These are phyloP conservation scores for Limulus polyphemus DNA, from an alignment of 2,888 invertebrate species.

Conservation along the genomic window DNA sequence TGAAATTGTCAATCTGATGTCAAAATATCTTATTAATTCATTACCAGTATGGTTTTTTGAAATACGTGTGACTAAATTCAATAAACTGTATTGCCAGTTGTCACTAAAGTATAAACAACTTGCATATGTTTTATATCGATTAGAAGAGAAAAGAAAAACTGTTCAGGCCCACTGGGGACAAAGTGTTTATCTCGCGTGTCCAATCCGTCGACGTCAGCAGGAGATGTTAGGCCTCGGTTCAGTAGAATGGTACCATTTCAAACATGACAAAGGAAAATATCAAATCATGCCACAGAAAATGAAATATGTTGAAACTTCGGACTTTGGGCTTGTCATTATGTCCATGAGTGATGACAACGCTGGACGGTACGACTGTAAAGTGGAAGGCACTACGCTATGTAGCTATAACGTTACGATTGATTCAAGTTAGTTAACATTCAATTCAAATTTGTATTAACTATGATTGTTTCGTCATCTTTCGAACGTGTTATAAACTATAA, in stretches of 20 bases:
- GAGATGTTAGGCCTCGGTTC: slow-evolving; percentile 21
- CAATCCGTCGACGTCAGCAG: slow-evolving; percentile 45
- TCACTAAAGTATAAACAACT: too few species aligned
- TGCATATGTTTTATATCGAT: too few species aligned
- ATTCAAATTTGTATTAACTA: too few species aligned
- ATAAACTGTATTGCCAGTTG: too few species aligned
- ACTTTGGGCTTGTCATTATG: slow-evolving; percentile 78
- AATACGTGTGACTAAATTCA: too few species aligned
- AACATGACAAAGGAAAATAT: slow-evolving; percentile 25
- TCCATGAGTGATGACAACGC: slow-evolving; percentile 78
- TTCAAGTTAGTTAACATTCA: slow-evolving; percentile 30
- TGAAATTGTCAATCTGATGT: too few species aligned
- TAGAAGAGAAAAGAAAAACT: slow-evolving; percentile 58
- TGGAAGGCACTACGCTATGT: slow-evolving; percentile 71
- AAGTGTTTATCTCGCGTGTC: slow-evolving; percentile 80
- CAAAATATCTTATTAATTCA: too few species aligned
- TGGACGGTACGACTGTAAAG: slow-evolving; percentile 79
- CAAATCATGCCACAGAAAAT: slow-evolving; percentile 54
- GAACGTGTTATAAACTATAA: too few species aligned
- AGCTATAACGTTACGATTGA: slow-evolving; percentile 91
- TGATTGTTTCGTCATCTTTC: too few species aligned
- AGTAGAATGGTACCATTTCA: slow-evolving; percentile 28
- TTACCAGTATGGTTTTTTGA: too few species aligned
- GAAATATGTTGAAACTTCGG: slow-evolving; percentile 84
- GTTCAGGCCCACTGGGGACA: slow-evolving; percentile 90